Evolutionary conservation across 2,888 invertebrate genomes (phyloP), one percentile per base, ranked within the genome.

Genomic region (Agrochola lota): DNA sequence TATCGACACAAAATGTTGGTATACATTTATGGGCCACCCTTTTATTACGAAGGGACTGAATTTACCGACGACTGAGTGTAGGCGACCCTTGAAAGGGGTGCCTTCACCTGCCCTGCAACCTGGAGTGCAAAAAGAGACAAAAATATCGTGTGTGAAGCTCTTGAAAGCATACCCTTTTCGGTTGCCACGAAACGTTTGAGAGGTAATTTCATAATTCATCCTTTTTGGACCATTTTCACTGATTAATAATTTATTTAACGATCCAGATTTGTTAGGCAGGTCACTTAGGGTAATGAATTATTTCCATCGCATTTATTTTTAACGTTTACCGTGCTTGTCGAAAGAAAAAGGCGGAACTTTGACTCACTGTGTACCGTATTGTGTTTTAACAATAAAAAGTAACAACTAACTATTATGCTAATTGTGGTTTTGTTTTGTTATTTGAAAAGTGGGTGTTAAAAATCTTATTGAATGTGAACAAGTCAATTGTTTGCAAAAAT

Each of bases 361-460:
- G 49, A 35, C 66, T 73, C 71, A 80, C 77, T 80, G 68, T 78
- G 59, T 64, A 43, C 2, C 69, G 73, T 75, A 85, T 87, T 85
- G 78, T 82, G 55, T 74, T 74, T 75, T 62, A 82, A 91, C 90
- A 91, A 94, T 92, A 83, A 83, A 86, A 87, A 73, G 83, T 88
- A 88, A 88, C 89, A 94, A 94, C 91, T 93, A 94, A 92, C 94
- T 91, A 94, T 95, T 96, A 96, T 95, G 96, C 96, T 96, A 96
- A 96, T 96, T 96, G 96, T 96, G 96, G 96, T 96, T 96, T 95
- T 94, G 94, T 95, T 96, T 96, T 95, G 95, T 96, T 95, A 90
- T 86, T 84, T 83, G 71, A 87, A 91, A 93, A 91, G 89, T 94
- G 92, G 95, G 96, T 90, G 95, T 92, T 78, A 78, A 80, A 87